These are phyloP conservation scores for Chrysina gloriosa DNA, from an alignment of 2,888 invertebrate genomes.

Conservation along the genomic window DNA sequence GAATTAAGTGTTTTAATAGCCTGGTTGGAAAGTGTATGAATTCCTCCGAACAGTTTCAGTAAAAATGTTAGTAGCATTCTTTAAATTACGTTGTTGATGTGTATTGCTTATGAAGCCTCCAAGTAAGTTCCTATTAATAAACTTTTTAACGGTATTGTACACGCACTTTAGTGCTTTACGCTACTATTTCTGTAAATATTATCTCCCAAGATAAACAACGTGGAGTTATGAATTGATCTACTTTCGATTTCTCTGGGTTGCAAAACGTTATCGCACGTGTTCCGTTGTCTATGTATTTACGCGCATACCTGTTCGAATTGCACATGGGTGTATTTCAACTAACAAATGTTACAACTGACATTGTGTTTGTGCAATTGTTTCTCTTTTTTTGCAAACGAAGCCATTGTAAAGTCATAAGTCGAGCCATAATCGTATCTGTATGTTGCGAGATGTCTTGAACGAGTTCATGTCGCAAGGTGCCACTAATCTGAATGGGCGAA, in stretches of 20 bases:
- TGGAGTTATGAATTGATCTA: conserved; percentile 24
- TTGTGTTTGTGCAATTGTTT: conserved; percentile 32
- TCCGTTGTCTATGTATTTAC: conserved; percentile 1
- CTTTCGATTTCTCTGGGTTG: conserved; percentile 27
- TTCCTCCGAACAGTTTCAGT: too few relatives aligned
- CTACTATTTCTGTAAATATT: neutral
- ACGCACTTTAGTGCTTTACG: too few relatives aligned
- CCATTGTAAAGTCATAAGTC: neutral
- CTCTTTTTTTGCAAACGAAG: conserved; percentile 19
- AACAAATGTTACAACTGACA: conserved; percentile 18
- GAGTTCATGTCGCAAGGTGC: neutral
- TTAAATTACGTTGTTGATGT: too few relatives aligned
- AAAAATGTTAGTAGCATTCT: too few relatives aligned
- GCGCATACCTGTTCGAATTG: neutral
- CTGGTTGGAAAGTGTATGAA: too few relatives aligned
- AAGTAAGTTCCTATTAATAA: too few relatives aligned
- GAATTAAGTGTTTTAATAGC: too few relatives aligned
- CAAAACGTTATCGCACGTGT: conserved; percentile 30
- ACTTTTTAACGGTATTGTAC: too few relatives aligned
- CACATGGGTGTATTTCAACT: conserved; percentile 19
- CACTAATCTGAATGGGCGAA: conserved; percentile 11
- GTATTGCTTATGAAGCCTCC: too few relatives aligned
- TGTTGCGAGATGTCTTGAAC: neutral
- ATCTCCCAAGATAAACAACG: conserved; percentile 22
- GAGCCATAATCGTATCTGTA: neutral